Conservation (phyloP, 2,113 vertebrate species). For the Dasyornis broadbenti region DNA sequence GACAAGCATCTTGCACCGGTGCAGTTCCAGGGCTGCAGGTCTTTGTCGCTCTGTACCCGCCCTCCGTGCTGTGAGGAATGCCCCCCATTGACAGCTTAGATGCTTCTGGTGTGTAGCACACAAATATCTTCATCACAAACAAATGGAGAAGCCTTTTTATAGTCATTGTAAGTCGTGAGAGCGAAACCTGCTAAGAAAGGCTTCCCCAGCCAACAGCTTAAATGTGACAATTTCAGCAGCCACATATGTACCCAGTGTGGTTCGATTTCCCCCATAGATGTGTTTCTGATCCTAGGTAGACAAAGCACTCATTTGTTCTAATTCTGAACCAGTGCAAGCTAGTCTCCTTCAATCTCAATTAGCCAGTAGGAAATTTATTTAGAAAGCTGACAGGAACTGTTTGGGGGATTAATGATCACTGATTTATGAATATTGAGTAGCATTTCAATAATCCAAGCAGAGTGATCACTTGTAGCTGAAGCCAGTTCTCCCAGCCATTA, state of each 20-base stretch:
- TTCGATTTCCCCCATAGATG: background rate
- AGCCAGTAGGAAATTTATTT: conserved; percentile 75
- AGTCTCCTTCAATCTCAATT: conserved; percentile 81
- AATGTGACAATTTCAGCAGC: background rate
- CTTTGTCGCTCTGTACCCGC: background rate
- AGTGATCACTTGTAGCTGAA: conserved; percentile 66
- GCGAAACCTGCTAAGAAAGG: background rate
- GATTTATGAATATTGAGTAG: conserved; percentile 81
- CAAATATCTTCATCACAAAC: conserved; percentile 4
- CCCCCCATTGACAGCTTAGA: background rate
- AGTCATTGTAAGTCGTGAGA: background rate
- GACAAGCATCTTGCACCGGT: accelerated
- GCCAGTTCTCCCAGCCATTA: conserved; percentile 62
- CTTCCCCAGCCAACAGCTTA: background rate
- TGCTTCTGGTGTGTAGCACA: background rate
- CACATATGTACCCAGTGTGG: background rate
- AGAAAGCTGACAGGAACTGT: conserved; percentile 76
- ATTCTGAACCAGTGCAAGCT: conserved; percentile 32
- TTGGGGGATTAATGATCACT: conserved; percentile 80
- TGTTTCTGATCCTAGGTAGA: background rate
- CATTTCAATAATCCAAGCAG: conserved; percentile 71
- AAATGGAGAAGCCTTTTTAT: background rate
- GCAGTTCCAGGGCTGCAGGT: background rate
- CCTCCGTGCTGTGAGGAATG: background rate
- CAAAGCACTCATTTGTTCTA: conserved; percentile 53